Percentiles rank a stretch among this genome's conserved stretches.
These are phyloP conservation scores for Trachemys scripta DNA, from an alignment of 2,113 vertebrate species.

Conservation along the genomic window DNA sequence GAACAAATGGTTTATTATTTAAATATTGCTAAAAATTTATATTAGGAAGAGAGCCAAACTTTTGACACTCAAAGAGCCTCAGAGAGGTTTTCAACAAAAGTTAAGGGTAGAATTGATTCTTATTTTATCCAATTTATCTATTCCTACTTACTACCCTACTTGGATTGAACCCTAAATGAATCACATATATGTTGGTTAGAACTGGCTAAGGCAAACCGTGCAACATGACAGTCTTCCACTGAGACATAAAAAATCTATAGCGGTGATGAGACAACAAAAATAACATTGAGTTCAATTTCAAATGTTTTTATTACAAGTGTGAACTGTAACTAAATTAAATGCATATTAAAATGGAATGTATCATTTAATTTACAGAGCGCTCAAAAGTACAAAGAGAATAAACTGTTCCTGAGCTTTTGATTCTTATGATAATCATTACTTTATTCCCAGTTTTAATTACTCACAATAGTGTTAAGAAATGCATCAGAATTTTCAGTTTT, in stretches of 20 bases:
- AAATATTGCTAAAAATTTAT: neutral
- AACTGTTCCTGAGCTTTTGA: neutral
- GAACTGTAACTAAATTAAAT: neutral
- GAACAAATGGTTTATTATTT: neutral
- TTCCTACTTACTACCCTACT: neutral
- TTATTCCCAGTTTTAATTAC: neutral
- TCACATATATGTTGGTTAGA: neutral
- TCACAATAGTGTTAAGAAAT: neutral
- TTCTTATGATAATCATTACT: neutral
- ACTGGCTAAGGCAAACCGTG: neutral
- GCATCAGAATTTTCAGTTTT: neutral
- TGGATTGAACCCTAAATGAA: neutral
- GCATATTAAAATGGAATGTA: neutral
- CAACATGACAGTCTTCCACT: conserved; percentile 4
- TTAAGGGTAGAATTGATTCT: neutral
- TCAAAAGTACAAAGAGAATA: neutral
- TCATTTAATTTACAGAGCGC: neutral
- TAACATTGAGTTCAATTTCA: neutral
- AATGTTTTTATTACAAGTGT: neutral
- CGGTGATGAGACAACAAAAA: neutral
- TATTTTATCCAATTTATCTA: neutral
- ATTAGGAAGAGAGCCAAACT: neutral
- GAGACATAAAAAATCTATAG: neutral
- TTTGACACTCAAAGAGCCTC: neutral
- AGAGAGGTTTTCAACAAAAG: neutral